Conservation (phyloP, 1,140 invertebrate genomes). For the Drosophila dunni region DNA sequence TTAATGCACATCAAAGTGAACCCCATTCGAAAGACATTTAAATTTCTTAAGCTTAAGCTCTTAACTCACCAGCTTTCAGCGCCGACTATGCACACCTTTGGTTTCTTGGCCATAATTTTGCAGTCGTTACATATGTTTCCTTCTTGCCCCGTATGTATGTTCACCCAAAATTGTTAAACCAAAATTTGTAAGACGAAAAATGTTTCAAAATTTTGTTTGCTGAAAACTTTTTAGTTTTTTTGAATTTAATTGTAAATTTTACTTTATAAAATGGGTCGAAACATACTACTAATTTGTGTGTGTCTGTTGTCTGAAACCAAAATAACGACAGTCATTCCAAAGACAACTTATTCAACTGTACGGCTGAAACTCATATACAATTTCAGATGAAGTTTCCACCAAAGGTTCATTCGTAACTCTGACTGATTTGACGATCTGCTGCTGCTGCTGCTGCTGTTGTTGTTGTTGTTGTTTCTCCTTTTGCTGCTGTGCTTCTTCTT, state of each 20-base stretch:
- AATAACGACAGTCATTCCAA: constrained; percentile 25
- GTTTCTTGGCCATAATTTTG: constrained; percentile 37
- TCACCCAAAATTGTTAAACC: constrained; percentile 7
- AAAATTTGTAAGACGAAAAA: constrained; percentile 12
- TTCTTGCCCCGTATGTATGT: background rate
- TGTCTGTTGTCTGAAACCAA: too few relatives aligned
- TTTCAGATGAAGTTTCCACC: constrained; percentile 18
- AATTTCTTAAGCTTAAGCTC: too few relatives aligned
- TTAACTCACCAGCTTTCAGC: constrained; percentile 64
- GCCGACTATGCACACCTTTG: constrained; percentile 71
- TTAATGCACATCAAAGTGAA: too few relatives aligned
- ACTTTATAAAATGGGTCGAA: background rate
- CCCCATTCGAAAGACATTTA: too few relatives aligned
- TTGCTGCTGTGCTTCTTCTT: constrained; percentile 49
- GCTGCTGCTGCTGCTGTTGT: too few relatives aligned
- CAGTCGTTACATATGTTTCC: constrained; percentile 10
- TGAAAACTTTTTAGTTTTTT: background rate
- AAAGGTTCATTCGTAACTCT: constrained; percentile 11
- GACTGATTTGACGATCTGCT: background rate
- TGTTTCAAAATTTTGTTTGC: background rate
- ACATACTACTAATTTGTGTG: constrained; percentile 6
- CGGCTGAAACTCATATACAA: constrained; percentile 59
- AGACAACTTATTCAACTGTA: constrained; percentile 49
- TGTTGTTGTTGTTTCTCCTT: constrained; percentile 24
- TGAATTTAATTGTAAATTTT: constrained; percentile 23